These are phyloP conservation scores for Acipenser transmontanus DNA, from an alignment of 2,797 vertebrate species.

Conservation along the genomic window DNA sequence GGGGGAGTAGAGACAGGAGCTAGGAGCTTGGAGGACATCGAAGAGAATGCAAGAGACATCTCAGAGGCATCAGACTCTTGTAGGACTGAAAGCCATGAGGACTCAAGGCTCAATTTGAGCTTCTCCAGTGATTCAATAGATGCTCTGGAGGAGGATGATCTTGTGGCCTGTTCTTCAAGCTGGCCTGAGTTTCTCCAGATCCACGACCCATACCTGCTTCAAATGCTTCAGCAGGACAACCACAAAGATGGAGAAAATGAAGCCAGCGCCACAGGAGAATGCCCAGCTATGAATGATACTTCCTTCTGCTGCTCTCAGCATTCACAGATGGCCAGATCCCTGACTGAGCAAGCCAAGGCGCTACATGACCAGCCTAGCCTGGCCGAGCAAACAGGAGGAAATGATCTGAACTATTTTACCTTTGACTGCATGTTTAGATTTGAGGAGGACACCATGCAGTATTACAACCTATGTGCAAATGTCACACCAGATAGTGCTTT, in stretches of 20 bases:
- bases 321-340: conserved; percentile 50
- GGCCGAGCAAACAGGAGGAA: conserved; percentile 46
- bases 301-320: conserved; percentile 65
- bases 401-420: neutral
- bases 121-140: conserved; percentile 86
- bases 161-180: conserved; percentile 68
- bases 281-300: conserved; percentile 38
- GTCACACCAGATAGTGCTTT: conserved; percentile 67
- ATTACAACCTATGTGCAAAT: conserved; percentile 75
- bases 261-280: neutral
- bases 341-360: conserved; percentile 45
- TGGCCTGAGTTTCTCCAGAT: conserved; percentile 53
- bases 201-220: conserved; percentile 34
- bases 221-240: conserved; percentile 32
- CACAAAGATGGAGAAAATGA: conserved; percentile 20
- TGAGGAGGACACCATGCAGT: conserved; percentile 57
- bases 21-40: conserved; percentile 10
- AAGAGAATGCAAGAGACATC: conserved; percentile 14
- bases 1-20: conserved; percentile 12
- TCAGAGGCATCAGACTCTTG: conserved; percentile 84
- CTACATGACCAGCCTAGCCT: conserved; percentile 52
- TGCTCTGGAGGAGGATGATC: conserved; percentile 81
- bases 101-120: conserved; percentile 65
- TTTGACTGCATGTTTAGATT: conserved; percentile 12
- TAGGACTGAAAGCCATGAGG: conserved; percentile 52